Conservation (phyloP, 30 jellyfish, hydroid and myxozoan genomes). For the Rhopilema esculentum region DNA sequence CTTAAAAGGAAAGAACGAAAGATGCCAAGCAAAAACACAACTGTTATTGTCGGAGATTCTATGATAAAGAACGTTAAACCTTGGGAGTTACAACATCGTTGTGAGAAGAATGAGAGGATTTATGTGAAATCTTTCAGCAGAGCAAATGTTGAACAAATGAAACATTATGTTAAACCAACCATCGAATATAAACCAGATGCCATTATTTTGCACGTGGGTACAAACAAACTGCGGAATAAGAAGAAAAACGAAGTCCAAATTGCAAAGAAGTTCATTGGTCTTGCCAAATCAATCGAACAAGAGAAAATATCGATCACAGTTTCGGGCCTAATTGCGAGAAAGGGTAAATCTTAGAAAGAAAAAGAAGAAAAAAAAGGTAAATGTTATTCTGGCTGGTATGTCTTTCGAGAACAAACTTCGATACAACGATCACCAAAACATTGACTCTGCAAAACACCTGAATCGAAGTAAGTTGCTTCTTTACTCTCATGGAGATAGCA, state of each 20-base stretch:
- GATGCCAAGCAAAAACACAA: conserved; percentile 9
- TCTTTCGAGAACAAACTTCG: no score
- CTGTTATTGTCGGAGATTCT: conserved; percentile 15
- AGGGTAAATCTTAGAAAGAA: no score
- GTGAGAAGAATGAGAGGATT: conserved; percentile 13
- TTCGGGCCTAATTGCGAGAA: no score
- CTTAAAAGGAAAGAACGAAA: conserved; percentile 18
- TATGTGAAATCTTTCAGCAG: conserved; percentile 20
- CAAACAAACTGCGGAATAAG: no score
- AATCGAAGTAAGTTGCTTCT: background rate
- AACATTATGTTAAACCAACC: no score
- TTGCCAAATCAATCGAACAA: conserved; percentile 1
- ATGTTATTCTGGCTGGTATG: background rate
- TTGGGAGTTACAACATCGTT: conserved; percentile 4
- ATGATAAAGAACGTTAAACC: conserved; percentile 23
- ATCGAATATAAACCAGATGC: no score
- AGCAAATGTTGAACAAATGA: conserved; percentile 7
- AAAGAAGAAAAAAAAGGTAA: no score
- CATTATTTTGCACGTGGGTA: no score
- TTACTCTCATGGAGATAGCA: conserved; percentile 1
- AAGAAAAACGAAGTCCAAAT: no score
- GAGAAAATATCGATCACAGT: background rate
- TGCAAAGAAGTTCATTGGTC: background rate
- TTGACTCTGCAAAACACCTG: conserved; percentile 8
- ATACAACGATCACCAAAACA: conserved; percentile 9